Conservation (phyloP, 2,888 invertebrate species). For the Erpobdella octoculata region DNA sequence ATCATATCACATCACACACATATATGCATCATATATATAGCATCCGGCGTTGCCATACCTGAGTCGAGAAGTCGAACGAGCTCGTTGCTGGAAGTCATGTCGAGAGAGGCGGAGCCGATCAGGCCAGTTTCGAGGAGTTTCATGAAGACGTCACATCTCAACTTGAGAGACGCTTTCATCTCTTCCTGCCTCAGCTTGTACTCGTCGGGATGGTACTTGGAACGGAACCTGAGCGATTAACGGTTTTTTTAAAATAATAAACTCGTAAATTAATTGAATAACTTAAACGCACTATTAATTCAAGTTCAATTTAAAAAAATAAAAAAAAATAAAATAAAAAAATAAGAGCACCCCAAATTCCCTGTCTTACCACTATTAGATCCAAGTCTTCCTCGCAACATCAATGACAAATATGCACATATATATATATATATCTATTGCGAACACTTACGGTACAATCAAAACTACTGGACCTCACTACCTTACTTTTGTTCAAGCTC, state of each 20-base stretch:
- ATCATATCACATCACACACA: background rate
- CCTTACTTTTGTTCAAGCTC: conserved; percentile 19
- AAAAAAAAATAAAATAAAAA: background rate
- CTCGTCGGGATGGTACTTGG: conserved; percentile 96
- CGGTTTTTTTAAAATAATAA: too few species aligned
- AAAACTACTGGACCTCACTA: conserved; percentile 19
- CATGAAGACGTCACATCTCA: conserved; percentile 78
- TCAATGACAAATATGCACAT: background rate
- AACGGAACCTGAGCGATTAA: conserved; percentile 76
- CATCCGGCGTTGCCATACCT: conserved; percentile 47
- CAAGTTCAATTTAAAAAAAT: background rate
- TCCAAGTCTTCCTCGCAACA: conserved; percentile 1
- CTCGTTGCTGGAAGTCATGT: conserved; percentile 68
- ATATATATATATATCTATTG: too few species aligned
- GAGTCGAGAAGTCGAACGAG: conserved; percentile 83
- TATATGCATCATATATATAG: background rate
- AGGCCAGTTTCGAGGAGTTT: conserved; percentile 66
- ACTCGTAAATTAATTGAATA: too few species aligned
- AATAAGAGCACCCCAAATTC: background rate
- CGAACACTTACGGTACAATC: too few species aligned
- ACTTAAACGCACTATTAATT: too few species aligned
- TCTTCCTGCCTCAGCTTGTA: conserved; percentile 81
- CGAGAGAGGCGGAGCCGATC: conserved; percentile 71
- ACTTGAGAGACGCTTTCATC: conserved; percentile 64
- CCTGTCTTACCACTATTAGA: background rate